Conservation (phyloP, 2,797 vertebrate genomes). For the Liparis tanakae region DNA sequence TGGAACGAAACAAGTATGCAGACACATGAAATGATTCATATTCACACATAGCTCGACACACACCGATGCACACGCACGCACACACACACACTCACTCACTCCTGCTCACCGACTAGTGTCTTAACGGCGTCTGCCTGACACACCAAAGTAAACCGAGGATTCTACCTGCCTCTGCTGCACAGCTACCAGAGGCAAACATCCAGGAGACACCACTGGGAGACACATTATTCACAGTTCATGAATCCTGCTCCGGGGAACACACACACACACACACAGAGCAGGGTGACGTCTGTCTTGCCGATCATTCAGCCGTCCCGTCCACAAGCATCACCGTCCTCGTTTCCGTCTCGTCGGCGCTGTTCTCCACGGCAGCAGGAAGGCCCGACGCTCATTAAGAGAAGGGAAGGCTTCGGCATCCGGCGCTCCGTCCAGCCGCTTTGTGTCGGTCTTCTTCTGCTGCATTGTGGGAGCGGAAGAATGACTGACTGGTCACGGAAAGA, state of each 20-base stretch:
- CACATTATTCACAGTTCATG: constrained; percentile 69
- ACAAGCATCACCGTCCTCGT: constrained; percentile 48
- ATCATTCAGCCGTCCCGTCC: constrained; percentile 39
- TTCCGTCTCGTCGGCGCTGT: constrained; percentile 47
- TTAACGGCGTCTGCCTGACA: constrained; percentile 31
- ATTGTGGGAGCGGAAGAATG: constrained; percentile 5
- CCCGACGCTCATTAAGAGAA: constrained; percentile 32
- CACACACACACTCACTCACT: constrained; percentile 2
- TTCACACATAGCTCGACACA: constrained; percentile 23
- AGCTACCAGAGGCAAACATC: constrained; percentile 58
- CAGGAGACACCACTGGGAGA: constrained; percentile 64
- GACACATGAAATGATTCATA: constrained; percentile 34
- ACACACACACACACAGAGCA: constrained; percentile 4
- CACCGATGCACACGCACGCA: constrained; percentile 29
- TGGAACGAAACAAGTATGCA: constrained; percentile 26
- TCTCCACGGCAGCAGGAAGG: constrained; percentile 19
- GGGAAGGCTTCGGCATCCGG: constrained; percentile 19
- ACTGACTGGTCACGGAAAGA: background rate
- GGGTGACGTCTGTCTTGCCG: constrained; percentile 49
- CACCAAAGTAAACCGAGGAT: constrained; percentile 56
- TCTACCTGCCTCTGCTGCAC: constrained; percentile 56
- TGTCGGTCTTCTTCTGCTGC: background rate
- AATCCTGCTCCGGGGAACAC: constrained; percentile 43
- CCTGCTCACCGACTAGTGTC: constrained; percentile 21
- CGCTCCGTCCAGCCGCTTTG: background rate